Conservation (phyloP, 2,113 vertebrate genomes). For the Patagioenas fasciata region DNA sequence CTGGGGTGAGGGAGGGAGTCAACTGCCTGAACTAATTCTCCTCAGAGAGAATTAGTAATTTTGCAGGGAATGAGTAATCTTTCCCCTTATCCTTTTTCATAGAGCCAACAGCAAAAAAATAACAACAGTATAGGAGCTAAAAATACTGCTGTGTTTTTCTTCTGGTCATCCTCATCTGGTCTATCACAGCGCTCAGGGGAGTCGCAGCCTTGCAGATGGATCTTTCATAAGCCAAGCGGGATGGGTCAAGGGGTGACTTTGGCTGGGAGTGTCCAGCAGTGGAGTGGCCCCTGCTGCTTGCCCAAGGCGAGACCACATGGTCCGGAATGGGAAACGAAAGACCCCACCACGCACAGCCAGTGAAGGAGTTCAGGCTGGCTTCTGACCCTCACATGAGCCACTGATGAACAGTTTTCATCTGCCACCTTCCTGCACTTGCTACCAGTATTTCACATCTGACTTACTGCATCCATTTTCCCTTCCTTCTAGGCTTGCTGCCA, state of each 20-base stretch:
- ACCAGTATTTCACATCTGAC: neutral
- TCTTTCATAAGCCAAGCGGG: neutral
- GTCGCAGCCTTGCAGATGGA: neutral
- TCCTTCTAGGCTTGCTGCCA: neutral
- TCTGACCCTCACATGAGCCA: rapidly evolving
- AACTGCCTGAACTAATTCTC: neutral
- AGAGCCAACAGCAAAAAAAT: neutral
- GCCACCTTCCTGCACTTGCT: neutral
- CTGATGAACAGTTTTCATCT: neutral
- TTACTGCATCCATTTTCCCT: neutral
- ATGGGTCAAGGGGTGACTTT: neutral
- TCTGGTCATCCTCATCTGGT: neutral
- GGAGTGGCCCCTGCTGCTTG: neutral
- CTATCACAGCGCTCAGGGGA: neutral
- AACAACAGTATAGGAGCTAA: neutral
- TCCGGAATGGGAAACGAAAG: neutral
- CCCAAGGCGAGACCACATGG: rapidly evolving
- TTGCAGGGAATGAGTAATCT: neutral
- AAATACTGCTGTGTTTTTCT: neutral
- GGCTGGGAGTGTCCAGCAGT: neutral
- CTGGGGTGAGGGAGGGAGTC: neutral
- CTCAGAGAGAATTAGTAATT: neutral
- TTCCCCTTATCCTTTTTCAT: neutral
- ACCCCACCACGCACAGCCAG: rapidly evolving
- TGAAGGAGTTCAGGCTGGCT: neutral